Conservation (phyloP, 2,888 invertebrate genomes). For the Drosophila nr. perissopoda region DNA sequence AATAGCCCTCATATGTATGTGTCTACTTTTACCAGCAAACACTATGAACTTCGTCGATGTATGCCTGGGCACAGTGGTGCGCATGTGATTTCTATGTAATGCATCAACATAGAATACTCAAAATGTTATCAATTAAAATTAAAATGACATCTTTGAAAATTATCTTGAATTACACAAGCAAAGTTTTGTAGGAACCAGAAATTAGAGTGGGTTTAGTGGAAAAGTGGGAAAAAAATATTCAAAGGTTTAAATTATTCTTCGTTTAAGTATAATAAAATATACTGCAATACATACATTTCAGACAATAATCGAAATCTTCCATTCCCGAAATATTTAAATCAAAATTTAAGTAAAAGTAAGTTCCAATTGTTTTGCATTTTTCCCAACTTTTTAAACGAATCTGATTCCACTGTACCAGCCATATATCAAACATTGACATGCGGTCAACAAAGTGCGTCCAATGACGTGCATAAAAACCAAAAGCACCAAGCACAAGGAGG, state of each 20-base stretch:
- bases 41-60: constrained; percentile 29
- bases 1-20: constrained; percentile 64
- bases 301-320: background rate
- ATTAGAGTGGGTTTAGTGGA: background rate
- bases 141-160: too few relatives aligned
- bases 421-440: constrained; percentile 76
- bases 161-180: too few relatives aligned
- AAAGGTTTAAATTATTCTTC: background rate
- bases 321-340: background rate
- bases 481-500: constrained; percentile 28
- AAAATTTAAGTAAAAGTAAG: background rate
- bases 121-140: too few relatives aligned
- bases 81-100: background rate
- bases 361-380: background rate
- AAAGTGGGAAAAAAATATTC: background rate
- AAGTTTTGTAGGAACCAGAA: too few relatives aligned
- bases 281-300: background rate
- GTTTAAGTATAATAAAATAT: background rate
- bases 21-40: constrained; percentile 18
- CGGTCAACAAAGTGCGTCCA: constrained; percentile 80
- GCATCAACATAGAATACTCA: too few relatives aligned
- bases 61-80: constrained; percentile 27
- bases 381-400: background rate
- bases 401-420: constrained; percentile 54
- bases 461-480: constrained; percentile 78